Percentiles rank a stretch among this genome's conserved stretches.
Conservation (phyloP, 2,888 invertebrate genomes). For the Phyllotreta cruciferae region DNA sequence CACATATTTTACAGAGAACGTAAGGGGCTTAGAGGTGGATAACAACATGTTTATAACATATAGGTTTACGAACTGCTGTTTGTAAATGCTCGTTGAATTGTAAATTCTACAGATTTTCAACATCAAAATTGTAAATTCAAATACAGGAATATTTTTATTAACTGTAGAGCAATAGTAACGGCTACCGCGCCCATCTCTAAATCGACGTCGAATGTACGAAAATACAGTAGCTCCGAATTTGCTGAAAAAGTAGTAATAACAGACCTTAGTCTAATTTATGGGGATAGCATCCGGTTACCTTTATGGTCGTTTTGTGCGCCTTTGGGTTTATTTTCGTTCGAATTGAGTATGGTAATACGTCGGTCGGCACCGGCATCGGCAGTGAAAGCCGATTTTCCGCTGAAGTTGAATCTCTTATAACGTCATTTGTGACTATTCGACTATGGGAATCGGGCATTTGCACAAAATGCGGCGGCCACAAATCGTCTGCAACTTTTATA, state of each 20-base stretch:
- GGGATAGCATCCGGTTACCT: conserved; percentile 50
- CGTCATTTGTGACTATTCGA: conserved; percentile 31
- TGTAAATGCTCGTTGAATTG: no score
- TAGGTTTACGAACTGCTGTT: no score
- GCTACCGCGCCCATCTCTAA: conserved; percentile 13
- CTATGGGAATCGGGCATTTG: conserved; percentile 30
- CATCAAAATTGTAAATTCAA: neutral
- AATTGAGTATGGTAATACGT: conserved; percentile 42
- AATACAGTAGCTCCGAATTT: conserved; percentile 38
- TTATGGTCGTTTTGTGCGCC: conserved; percentile 46
- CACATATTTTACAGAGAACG: conserved; percentile 7
- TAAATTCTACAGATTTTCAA: neutral
- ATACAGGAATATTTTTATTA: neutral
- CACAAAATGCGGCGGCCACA: conserved; percentile 18
- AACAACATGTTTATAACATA: neutral
- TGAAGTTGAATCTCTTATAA: conserved; percentile 37
- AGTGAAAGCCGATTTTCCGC: conserved; percentile 47
- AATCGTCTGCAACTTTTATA: conserved; percentile 15
- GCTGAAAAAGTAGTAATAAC: conserved; percentile 50
- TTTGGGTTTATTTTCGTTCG: conserved; percentile 46
- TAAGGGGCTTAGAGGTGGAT: conserved; percentile 7
- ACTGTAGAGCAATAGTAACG: neutral
- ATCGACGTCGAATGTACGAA: conserved; percentile 13
- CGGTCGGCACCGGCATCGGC: conserved; percentile 19
- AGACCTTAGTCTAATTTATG: conserved; percentile 51